Percentiles rank a stretch among this genome's conserved stretches.
Conservation (phyloP, 2,113 vertebrate genomes). For the Tursiops truncatus region DNA sequence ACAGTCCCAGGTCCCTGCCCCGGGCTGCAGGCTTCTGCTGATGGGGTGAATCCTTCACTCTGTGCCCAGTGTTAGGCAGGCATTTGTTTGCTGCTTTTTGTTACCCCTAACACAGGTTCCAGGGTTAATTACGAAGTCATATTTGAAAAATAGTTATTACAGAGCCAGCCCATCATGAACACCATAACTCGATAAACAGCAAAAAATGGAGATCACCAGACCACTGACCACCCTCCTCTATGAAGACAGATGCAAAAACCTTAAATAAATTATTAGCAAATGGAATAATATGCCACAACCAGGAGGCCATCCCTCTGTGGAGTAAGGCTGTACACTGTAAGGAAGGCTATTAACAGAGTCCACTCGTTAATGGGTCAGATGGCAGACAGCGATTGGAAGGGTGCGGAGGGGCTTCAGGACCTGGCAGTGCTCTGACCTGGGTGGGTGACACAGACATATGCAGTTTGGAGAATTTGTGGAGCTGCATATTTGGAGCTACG, state of each 20-base stretch:
- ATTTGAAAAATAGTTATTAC: background rate
- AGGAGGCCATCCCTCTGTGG: background rate
- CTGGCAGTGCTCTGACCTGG: background rate
- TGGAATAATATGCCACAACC: background rate
- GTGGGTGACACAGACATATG: background rate
- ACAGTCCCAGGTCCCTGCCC: conserved; percentile 17
- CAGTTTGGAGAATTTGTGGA: background rate
- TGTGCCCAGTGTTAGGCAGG: conserved; percentile 83
- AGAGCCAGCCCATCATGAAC: background rate
- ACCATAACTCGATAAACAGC: background rate
- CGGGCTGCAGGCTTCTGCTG: conserved; percentile 87
- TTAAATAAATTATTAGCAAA: background rate
- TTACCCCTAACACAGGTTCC: background rate
- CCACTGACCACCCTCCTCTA: background rate
- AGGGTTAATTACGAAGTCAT: background rate
- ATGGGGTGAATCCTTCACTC: conserved; percentile 87
- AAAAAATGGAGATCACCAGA: background rate
- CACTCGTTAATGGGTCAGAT: background rate
- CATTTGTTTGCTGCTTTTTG: conserved; percentile 26
- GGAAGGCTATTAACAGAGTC: background rate
- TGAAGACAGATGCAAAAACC: background rate
- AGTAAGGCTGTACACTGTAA: background rate
- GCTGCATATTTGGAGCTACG: background rate
- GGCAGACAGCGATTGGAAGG: background rate
- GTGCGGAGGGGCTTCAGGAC: background rate